These are phyloP conservation scores for Anoplopoma fimbria DNA, from an alignment of 2,113 vertebrate species.

Conservation along the genomic window DNA sequence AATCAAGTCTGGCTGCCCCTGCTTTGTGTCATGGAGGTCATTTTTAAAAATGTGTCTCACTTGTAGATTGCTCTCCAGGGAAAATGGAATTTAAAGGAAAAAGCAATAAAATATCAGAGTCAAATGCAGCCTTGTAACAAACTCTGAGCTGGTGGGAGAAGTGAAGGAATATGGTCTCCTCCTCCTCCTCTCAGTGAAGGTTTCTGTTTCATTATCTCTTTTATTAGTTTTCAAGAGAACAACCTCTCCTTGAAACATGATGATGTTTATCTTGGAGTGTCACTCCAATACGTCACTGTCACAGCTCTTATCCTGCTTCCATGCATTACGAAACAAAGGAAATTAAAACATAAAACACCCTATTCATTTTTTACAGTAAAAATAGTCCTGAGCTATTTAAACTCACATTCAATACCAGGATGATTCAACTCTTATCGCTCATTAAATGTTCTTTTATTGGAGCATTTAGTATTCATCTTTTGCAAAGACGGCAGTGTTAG, in stretches of 20 bases:
- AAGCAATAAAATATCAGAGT: conserved; percentile 52
- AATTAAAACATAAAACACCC: neutral
- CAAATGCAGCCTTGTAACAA: conserved; percentile 14
- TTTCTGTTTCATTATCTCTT: conserved; percentile 11
- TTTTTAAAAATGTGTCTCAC: conserved; percentile 7
- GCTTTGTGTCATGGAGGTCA: neutral
- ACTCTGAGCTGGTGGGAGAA: conserved; percentile 18
- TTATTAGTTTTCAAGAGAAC: conserved; percentile 25
- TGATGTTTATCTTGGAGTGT: neutral
- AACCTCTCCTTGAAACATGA: neutral
- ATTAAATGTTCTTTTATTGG: neutral
- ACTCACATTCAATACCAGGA: neutral
- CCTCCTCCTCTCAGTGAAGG: neutral
- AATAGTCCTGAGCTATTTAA: neutral
- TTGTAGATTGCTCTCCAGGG: conserved; percentile 38
- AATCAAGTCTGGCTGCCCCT: conserved; percentile 13
- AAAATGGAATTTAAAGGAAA: conserved; percentile 47
- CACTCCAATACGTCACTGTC: neutral
- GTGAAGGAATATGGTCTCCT: conserved; percentile 5
- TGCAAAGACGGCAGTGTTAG: neutral
- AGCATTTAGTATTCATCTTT: neutral
- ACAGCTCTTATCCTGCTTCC: neutral
- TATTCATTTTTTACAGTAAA: neutral
- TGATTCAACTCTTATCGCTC: neutral
- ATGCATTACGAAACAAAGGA: neutral